A percentile compares a stretch with the other conserved stretches of the same genome.
These are phyloP conservation scores for Drosophila aldrichi DNA, from an alignment of 2,888 invertebrate species.

Conservation along the genomic window DNA sequence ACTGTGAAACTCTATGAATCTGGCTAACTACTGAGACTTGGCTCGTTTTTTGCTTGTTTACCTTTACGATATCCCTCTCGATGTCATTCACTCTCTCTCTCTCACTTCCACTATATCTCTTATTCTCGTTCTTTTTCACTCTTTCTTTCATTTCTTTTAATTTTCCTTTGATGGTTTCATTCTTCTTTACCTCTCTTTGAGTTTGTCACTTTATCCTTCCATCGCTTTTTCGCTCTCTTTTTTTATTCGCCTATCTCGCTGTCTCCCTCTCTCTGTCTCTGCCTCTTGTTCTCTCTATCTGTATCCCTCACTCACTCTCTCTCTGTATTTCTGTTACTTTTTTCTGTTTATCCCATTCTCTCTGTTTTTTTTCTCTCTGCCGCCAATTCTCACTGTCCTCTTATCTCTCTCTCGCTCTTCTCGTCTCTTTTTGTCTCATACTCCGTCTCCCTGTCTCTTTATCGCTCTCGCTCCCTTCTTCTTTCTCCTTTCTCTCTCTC, in stretches of 20 bases:
- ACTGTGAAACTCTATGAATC: slow-evolving; percentile 1
- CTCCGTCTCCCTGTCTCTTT: rapidly evolving
- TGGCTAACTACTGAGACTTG: neutral
- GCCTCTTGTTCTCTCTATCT: neutral
- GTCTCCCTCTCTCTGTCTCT: neutral
- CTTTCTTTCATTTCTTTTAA: too few species aligned
- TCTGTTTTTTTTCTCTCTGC: neutral
- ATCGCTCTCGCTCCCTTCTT: too few species aligned
- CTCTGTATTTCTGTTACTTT: too few species aligned
- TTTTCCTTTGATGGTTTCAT: too few species aligned
- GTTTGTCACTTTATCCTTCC: too few species aligned
- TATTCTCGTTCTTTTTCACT: too few species aligned
- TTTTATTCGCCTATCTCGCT: neutral
- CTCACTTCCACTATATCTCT: too few species aligned
- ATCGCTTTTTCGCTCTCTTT: too few species aligned
- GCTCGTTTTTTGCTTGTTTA: neutral
- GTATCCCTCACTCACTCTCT: too few species aligned
- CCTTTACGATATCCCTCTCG: neutral
- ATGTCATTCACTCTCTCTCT: neutral
- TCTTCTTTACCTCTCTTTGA: too few species aligned
- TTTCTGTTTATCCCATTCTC: too few species aligned
- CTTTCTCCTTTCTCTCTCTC: neutral
- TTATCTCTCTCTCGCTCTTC: neutral
- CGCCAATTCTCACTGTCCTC: neutral
- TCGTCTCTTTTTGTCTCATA: neutral